Evolutionary conservation across 2,888 invertebrate genomes (phyloP).

Genomic region (Andrena flavipes): DNA sequence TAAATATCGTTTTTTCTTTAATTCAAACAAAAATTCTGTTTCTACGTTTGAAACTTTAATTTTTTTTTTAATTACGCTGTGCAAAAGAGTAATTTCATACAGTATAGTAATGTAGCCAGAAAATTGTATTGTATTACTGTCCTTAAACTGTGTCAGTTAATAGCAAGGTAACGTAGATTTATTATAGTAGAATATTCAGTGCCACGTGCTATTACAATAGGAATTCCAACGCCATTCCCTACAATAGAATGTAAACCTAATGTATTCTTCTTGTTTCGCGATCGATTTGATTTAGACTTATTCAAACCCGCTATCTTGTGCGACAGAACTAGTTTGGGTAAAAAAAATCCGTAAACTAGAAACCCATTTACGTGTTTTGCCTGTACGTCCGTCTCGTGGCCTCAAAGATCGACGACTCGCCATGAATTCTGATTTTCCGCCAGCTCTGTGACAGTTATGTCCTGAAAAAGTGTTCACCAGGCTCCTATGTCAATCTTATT

Average conservation of each 20-base stretch:
- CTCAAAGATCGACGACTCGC: slow-evolving; percentile 49
- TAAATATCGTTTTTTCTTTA: no score
- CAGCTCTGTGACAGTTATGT: slow-evolving; percentile 28
- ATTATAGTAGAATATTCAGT: neutral
- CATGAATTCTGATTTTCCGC: slow-evolving; percentile 59
- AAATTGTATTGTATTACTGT: no score
- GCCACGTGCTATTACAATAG: neutral
- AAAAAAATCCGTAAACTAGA: slow-evolving; percentile 48
- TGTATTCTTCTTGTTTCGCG: slow-evolving; percentile 14
- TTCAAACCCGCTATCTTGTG: neutral
- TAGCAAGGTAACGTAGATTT: neutral
- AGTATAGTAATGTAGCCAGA: no score
- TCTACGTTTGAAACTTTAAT: no score
- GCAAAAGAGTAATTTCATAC: no score
- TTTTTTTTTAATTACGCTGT: no score
- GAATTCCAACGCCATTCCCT: neutral
- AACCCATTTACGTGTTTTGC: slow-evolving; percentile 66
- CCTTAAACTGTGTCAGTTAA: neutral
- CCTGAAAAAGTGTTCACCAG: slow-evolving; percentile 26
- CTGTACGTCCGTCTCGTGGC: slow-evolving; percentile 33
- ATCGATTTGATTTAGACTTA: slow-evolving; percentile 11
- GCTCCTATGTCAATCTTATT: slow-evolving; percentile 16
- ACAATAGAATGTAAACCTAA: neutral
- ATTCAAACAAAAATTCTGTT: no score
- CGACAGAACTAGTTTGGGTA: slow-evolving; percentile 41